Base-by-base conservation (phyloP, 2,113 vertebrate genomes). In the Ailuropoda melanoleuca region DNA sequence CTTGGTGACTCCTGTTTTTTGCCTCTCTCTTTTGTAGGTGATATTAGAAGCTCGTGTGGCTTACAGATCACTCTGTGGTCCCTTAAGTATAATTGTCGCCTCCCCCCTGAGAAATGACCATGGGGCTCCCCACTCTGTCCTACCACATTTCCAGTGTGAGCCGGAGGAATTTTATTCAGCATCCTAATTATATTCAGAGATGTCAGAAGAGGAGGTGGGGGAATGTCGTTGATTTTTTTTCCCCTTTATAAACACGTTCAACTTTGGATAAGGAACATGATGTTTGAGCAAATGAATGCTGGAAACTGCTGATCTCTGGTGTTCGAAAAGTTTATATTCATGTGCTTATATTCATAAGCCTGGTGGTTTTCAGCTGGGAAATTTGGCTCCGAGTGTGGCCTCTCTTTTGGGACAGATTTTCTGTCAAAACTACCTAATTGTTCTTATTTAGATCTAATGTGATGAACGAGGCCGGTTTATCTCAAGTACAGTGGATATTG, bases 331-430 rank as follows among this genome's bases (percentile, higher is more conserved):
- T 93, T 95, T 95, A 43, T 86, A 46, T 64, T 56, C 64, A 56
- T 95, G 56, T 56, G 56, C 90, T 97, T 84, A 53, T 56, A 70
- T 72, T 95, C 95, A 60, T 90, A 80, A 94, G n/a, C 34, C 74
- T 74, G 46, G 37, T 58, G 81, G 66, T 43, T 97, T 98, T 68
- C 18, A 68, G 85, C 64, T 94, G 78, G 81, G 56, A 95, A 85
- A 92, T 74, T 86, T 95, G 84, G 46, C 68, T 88, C 26, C 23
- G 23, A 56, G 5, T 66, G 13, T 60, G 17, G 18, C 60, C 15
- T 93, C 18, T 94, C 37, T 93, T 93, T 93, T 37, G 68, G 83
- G 46, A 88, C 24, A 48, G 18, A 31, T 85, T 95, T 93, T 81
- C 43, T 90, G 39, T 82, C 56, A 92, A 62, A 96, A 68, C 24